Conservation (phyloP, 2,888 invertebrate genomes). For the Microplitis manilae region DNA sequence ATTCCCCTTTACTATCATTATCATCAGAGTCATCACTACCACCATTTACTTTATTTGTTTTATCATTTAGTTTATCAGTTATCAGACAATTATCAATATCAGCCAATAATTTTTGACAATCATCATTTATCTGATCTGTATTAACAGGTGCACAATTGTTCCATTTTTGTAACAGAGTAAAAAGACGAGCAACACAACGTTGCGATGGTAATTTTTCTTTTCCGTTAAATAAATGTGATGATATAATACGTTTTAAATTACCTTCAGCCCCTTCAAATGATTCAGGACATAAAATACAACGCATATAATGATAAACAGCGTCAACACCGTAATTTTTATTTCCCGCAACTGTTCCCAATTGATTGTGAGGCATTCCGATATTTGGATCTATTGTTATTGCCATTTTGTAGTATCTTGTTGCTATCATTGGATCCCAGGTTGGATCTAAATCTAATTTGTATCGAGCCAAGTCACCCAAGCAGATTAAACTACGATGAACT, state of each 20-base stretch:
- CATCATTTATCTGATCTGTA: slow-evolving; percentile 64
- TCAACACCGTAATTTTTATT: slow-evolving; percentile 87
- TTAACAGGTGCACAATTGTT: slow-evolving; percentile 59
- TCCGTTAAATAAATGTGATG: slow-evolving; percentile 65
- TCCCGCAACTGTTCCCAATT: slow-evolving; percentile 89
- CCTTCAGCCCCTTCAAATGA: slow-evolving; percentile 93
- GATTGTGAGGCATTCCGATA: slow-evolving; percentile 94
- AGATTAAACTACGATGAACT: slow-evolving; percentile 88
- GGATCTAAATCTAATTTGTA: slow-evolving; percentile 86
- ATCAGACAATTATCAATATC: slow-evolving; percentile 64
- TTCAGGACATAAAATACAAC: slow-evolving; percentile 83
- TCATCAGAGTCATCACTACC: slow-evolving; percentile 39
- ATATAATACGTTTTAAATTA: slow-evolving; percentile 81
- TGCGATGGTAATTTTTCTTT: slow-evolving; percentile 62
- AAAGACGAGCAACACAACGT: slow-evolving; percentile 62
- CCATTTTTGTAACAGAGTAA: slow-evolving; percentile 67
- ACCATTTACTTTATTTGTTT: slow-evolving; percentile 41
- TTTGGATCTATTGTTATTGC: slow-evolving; percentile 84
- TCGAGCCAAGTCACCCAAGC: slow-evolving; percentile 91
- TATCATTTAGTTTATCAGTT: slow-evolving; percentile 50
- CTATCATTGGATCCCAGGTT: slow-evolving; percentile 78
- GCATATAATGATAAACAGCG: slow-evolving; percentile 91
- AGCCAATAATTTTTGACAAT: slow-evolving; percentile 63
- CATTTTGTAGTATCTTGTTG: slow-evolving; percentile 89
- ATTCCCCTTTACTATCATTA: background rate